Conservation (phyloP, 2,888 invertebrate genomes). For the Hirtodrosophila histrioides region DNA sequence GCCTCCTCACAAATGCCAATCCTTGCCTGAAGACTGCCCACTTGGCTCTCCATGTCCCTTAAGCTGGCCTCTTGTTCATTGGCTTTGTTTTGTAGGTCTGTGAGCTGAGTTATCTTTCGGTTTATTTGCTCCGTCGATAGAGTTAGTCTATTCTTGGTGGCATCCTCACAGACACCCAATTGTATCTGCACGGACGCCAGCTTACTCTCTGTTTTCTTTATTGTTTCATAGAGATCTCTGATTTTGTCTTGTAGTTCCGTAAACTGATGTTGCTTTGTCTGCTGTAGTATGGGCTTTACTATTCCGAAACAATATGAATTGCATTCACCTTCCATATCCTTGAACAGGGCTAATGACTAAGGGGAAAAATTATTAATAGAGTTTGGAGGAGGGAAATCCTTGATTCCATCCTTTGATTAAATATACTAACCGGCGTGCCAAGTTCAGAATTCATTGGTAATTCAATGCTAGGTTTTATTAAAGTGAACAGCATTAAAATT, state of each 20-base stretch:
- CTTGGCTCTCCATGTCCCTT: constrained; percentile 8
- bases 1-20: constrained; percentile 26
- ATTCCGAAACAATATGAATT: constrained; percentile 40
- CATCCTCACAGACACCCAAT: constrained; percentile 35
- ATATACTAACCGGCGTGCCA: constrained; percentile 20
- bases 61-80: background rate
- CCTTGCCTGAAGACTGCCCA: background rate
- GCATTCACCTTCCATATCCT: constrained; percentile 37
- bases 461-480: background rate
- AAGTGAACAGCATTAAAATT: constrained; percentile 1
- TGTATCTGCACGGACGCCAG: constrained; percentile 17
- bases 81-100: constrained; percentile 9
- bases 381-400: background rate
- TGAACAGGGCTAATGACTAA: constrained; percentile 39
- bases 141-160: constrained; percentile 9
- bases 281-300: constrained; percentile 42
- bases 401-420: too few relatives aligned
- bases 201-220: constrained; percentile 12
- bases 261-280: constrained; percentile 35
- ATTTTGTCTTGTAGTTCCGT: constrained; percentile 26
- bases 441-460: background rate
- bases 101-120: constrained; percentile 15
- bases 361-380: fast-evolving
- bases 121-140: constrained; percentile 31
- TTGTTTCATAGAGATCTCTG: background rate